These are phyloP conservation scores for Leptura quadrifasciata DNA, from an alignment of 2,888 invertebrate genomes.

Conservation along the genomic window DNA sequence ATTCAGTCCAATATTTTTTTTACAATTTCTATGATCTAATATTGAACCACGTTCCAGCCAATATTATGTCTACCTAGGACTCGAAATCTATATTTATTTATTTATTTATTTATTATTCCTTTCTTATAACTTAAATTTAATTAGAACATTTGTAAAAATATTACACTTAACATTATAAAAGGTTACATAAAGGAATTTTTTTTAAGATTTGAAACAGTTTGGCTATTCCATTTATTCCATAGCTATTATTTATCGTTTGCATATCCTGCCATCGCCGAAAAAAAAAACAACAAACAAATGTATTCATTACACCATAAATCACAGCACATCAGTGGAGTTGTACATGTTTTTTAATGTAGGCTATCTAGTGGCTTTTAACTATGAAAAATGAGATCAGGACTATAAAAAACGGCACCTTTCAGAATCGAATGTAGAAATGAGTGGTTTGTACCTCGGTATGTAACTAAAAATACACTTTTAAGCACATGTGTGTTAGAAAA, in stretches of 20 bases:
- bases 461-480: conserved; percentile 61
- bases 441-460: conserved; percentile 62
- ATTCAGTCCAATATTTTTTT: too few species aligned
- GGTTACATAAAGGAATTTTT: too few species aligned
- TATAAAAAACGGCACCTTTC: conserved; percentile 58
- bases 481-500: conserved; percentile 62
- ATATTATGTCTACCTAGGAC: too few species aligned
- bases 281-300: conserved; percentile 27
- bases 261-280: conserved; percentile 17
- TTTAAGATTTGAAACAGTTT: not conserved
- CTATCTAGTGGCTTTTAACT: conserved; percentile 48
- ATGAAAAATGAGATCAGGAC: conserved; percentile 53
- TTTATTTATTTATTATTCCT: too few species aligned
- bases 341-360: conserved; percentile 33
- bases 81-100: too few species aligned
- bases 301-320: conserved; percentile 39
- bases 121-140: too few species aligned
- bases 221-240: not conserved
- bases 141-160: too few species aligned
- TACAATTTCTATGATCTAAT: too few species aligned
- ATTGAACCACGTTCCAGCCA: too few species aligned
- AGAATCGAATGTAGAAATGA: conserved; percentile 48
- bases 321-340: conserved; percentile 27
- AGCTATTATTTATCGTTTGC: conserved; percentile 28
- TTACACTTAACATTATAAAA: too few species aligned